A percentile compares a stretch with the other conserved stretches of the same genome.
Conservation (phyloP, 2,797 vertebrate species). For the Clarias pachynema region DNA sequence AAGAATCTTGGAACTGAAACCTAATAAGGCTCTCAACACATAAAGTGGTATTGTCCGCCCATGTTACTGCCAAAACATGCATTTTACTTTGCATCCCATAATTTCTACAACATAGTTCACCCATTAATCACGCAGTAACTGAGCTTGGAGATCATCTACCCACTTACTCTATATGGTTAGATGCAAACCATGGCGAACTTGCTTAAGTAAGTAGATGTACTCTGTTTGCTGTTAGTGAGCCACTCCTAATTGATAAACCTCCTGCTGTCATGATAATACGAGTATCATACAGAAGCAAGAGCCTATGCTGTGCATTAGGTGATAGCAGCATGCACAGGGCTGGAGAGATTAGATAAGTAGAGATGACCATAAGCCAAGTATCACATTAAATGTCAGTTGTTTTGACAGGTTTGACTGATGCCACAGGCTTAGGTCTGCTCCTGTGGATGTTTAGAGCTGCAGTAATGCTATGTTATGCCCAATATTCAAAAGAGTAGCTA, state of each 20-base stretch:
- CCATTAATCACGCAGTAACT: constrained; percentile 31
- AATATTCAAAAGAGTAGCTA: constrained; percentile 35
- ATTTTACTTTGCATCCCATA: constrained; percentile 15
- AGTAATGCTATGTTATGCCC: constrained; percentile 17
- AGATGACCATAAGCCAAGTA: constrained; percentile 36
- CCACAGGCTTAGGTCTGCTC: constrained; percentile 41
- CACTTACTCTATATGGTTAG: constrained; percentile 15
- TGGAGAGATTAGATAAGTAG: constrained; percentile 48
- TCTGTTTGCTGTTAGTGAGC: constrained; percentile 54
- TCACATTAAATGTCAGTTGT: constrained; percentile 59
- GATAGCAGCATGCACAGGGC: constrained; percentile 47
- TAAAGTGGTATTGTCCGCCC: constrained; percentile 17
- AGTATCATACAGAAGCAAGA: constrained; percentile 53
- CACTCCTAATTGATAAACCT: constrained; percentile 57
- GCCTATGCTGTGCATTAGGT: constrained; percentile 47
- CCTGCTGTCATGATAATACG: constrained; percentile 41
- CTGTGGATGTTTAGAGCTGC: constrained; percentile 43
- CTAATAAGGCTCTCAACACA: constrained; percentile 22
- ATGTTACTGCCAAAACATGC: constrained; percentile 26
- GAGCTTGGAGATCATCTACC: constrained; percentile 12
- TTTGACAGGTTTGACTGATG: constrained; percentile 59
- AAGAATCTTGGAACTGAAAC: not conserved
- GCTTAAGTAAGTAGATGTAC: constrained; percentile 60
- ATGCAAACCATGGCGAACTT: constrained; percentile 29
- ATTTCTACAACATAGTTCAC: constrained; percentile 20